Base-by-base conservation (phyloP, 2,888 invertebrate genomes). In the Xestia sexstrigata region DNA sequence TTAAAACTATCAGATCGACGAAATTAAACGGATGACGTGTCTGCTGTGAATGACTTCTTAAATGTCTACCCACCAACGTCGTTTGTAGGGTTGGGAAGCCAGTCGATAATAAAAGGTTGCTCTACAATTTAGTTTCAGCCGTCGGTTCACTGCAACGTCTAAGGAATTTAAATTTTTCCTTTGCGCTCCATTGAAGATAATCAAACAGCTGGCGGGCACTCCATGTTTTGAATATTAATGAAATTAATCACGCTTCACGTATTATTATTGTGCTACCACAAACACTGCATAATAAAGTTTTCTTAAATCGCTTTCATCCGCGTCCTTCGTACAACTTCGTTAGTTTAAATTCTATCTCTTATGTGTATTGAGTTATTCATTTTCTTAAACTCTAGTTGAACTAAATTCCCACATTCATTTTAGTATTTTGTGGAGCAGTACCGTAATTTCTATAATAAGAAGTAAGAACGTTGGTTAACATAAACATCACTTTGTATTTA, bases 151-250 rank as follows among this genome's bases (percentile, higher is more conserved):
- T 89, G 89, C 84, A 89, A 89, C 91, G 91, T 90, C 91, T 88
- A 89, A 91, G 89, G 93, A 94, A 93, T 94, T 92, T 93, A 93
- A 94, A 93, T 90, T 93, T 90, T 91, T 90, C 89, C 89, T 89
- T 87, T 86, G 82, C 90, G 90, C 90, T 91, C 89, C 89, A 91
- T 91, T 90, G 92, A 91, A 92, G 92, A 94, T 93, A 94, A 94
- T 94, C 93, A 94, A 93, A 92, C 92, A 93, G 93, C 93, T 92
- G 93, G 90, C 91, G 90, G 89, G 86, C 87, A 86, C 87, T 89
- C 80, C 91, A 91, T 91, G 93, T 92, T 93, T 93, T 92, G 94
- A 94, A 94, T 94, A 94, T 92, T 93, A 93, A 94, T 92, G 87
- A 87, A 83, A 87, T 90, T 92, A 91, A 93, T 92, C 92, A 90